Percentiles rank a stretch among this genome's conserved stretches.
Evolutionary conservation across 2,888 invertebrate species (phyloP).

Genomic region (Lycia hirtaria): DNA sequence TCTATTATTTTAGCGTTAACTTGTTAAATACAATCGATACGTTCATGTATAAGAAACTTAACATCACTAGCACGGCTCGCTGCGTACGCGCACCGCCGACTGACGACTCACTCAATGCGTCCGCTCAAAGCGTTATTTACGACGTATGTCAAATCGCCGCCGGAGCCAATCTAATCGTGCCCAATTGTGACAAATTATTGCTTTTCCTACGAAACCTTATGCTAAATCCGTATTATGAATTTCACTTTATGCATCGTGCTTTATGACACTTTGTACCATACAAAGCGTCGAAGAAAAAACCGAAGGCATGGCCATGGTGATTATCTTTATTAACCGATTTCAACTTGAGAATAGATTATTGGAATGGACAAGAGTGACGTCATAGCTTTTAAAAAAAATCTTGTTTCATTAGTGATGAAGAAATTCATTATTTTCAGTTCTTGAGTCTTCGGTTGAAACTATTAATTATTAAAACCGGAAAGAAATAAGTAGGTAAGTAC

Average conservation of each 20-base stretch:
- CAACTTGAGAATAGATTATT: too few species aligned
- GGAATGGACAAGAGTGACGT: too few species aligned
- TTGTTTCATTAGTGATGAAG: too few species aligned
- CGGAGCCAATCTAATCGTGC: slow-evolving; percentile 83
- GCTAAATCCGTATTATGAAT: slow-evolving; percentile 75
- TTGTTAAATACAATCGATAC: not conserved
- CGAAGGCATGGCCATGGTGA: too few species aligned
- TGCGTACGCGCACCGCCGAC: slow-evolving; percentile 24
- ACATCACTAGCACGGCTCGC: not conserved
- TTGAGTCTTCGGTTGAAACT: too few species aligned
- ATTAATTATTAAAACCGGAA: too few species aligned
- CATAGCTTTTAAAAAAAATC: too few species aligned
- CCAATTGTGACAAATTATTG: slow-evolving; percentile 85
- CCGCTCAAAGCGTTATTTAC: slow-evolving; percentile 76
- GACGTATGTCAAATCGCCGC: slow-evolving; percentile 82
- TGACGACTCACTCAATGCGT: slow-evolving; percentile 65
- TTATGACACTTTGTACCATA: slow-evolving; percentile 65
- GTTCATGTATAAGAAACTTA: not conserved
- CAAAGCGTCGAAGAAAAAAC: slow-evolving; percentile 46
- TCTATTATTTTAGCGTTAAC: not conserved
- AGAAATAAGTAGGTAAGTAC: too few species aligned
- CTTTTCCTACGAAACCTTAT: slow-evolving; percentile 82
- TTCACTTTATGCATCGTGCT: slow-evolving; percentile 68
- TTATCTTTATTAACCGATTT: too few species aligned
- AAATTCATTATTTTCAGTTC: too few species aligned